These are phyloP conservation scores for Aspidoscelis tigris DNA, from an alignment of 2,113 vertebrate species.

Conservation along the genomic window DNA sequence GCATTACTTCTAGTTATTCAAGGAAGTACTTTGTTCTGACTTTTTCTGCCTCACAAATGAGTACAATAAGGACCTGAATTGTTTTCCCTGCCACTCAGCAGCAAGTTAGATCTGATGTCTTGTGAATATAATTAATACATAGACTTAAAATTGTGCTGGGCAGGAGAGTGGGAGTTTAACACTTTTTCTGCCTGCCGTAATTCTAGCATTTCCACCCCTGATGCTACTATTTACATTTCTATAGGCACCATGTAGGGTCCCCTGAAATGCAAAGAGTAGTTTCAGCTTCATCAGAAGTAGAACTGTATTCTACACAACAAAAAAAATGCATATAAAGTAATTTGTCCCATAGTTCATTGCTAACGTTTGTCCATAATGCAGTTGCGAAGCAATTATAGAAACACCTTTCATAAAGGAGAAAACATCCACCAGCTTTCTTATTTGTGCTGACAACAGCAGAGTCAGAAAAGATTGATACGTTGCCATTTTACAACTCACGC, in stretches of 20 bases:
- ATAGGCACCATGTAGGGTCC: background rate
- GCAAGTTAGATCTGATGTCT: background rate
- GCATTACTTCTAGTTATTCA: no score
- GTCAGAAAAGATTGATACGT: background rate
- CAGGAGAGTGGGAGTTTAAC: background rate
- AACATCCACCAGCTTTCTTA: background rate
- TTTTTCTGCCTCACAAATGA: no score
- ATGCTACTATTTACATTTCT: background rate
- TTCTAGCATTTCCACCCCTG: background rate
- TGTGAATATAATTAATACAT: background rate
- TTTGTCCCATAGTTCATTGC: background rate
- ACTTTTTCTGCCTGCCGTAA: background rate
- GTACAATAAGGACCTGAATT: background rate
- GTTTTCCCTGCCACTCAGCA: background rate
- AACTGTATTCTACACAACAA: background rate
- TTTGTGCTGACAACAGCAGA: background rate
- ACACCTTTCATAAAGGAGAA: background rate
- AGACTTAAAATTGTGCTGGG: background rate
- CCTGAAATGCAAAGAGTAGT: no score
- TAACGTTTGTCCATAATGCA: background rate
- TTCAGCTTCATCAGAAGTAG: no score
- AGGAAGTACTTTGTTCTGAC: no score
- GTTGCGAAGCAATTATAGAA: background rate
- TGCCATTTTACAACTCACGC: constrained; percentile 5
- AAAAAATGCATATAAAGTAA: background rate